A percentile compares a stretch with the other conserved stretches of the same genome.
These are phyloP conservation scores for Cassiopea xamachana DNA, from an alignment of 30 jellyfish, hydroid and myxozoan genomes.

Conservation along the genomic window DNA sequence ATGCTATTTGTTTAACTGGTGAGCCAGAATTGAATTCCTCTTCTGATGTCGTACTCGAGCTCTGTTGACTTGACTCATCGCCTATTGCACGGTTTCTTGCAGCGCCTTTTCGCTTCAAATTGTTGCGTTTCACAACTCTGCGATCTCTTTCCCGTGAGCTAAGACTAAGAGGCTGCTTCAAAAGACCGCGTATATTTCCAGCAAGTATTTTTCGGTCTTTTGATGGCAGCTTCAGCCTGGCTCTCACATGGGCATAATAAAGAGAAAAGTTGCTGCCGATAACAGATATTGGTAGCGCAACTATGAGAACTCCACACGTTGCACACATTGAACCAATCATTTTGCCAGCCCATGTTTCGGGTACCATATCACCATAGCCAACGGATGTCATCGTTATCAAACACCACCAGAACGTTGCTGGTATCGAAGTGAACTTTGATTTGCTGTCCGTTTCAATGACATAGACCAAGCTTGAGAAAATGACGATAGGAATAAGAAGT, in stretches of 20 bases:
- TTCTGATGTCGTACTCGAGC: slow-evolving; percentile 12
- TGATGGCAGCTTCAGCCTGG: slow-evolving; percentile 88
- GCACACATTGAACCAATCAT: slow-evolving; percentile 92
- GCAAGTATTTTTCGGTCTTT: slow-evolving; percentile 84
- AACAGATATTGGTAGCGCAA: slow-evolving; percentile 94
- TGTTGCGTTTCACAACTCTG: slow-evolving; percentile 53
- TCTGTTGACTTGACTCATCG: background rate
- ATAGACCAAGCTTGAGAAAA: slow-evolving; percentile 91
- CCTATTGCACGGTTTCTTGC: slow-evolving; percentile 13
- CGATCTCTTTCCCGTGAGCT: slow-evolving; percentile 95
- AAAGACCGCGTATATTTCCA: slow-evolving; percentile 92
- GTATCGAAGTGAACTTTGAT: slow-evolving; percentile 81
- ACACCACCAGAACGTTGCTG: slow-evolving; percentile 98
- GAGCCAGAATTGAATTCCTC: slow-evolving; percentile 1
- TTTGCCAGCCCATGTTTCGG: slow-evolving; percentile 95
- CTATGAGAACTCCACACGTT: slow-evolving; percentile 84
- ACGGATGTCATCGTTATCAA: slow-evolving; percentile 95
- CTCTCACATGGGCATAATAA: slow-evolving; percentile 96
- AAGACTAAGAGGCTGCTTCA: slow-evolving; percentile 90
- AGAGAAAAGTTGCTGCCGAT: slow-evolving; percentile 93
- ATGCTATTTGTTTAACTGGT: background rate
- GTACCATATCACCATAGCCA: slow-evolving; percentile 97
- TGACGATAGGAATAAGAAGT: slow-evolving; percentile 89
- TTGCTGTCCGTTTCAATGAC: slow-evolving; percentile 66
- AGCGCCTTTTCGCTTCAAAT: slow-evolving; percentile 61